A percentile compares a stretch with the other conserved stretches of the same genome.
phyloP scores from a whole-genome alignment of 2,113 vertebrate species.

The Anhinga anhinga region DNA sequence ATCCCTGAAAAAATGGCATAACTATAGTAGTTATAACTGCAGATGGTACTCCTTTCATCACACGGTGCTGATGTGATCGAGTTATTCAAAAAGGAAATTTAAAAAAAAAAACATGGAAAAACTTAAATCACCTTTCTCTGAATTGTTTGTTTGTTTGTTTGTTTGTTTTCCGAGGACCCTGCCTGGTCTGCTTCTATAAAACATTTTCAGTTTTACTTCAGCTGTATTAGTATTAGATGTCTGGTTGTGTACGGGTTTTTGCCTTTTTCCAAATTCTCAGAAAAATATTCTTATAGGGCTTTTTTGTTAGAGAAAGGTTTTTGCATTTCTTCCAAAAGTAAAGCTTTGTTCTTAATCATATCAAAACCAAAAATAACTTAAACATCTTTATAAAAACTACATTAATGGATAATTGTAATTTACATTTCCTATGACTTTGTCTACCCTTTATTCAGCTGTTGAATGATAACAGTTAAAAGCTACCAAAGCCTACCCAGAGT shows the following conservation, averaged over 20 bases:
- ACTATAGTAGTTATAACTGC: not conserved
- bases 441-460: not conserved
- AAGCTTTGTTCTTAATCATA: not conserved
- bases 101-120: not conserved
- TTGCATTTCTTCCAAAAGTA: not conserved
- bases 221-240: not conserved
- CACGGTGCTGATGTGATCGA: not conserved
- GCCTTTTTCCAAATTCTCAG: not conserved
- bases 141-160: not conserved
- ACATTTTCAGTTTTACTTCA: not conserved
- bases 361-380: not conserved
- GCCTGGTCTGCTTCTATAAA: not conserved
- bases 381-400: not conserved
- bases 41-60: not conserved
- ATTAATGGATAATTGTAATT: not conserved
- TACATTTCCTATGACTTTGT: not conserved
- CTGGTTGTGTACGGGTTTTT: not conserved
- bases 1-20: not conserved
- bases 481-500: not conserved
- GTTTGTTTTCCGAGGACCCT: not conserved
- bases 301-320: not conserved
- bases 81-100: not conserved
- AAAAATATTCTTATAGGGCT: not conserved
- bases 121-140: not conserved
- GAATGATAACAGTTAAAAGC: not conserved